Base-by-base conservation (phyloP, 2,113 vertebrate species). In the pig (Sus scrofa) region DNA sequence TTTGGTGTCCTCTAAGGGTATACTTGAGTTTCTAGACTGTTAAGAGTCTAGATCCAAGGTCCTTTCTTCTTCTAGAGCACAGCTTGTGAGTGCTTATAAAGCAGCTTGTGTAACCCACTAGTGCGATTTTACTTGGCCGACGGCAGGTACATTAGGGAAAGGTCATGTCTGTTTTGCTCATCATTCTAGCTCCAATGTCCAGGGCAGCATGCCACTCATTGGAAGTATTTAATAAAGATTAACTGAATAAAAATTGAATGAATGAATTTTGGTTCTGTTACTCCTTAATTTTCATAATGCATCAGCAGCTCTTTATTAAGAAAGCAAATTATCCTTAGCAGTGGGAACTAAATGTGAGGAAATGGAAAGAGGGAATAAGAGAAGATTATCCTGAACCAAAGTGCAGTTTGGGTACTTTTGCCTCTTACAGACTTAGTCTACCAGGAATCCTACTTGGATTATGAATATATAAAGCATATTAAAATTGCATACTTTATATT, bases 271-370 rank as follows among this genome's bases (percentile, higher is more conserved):
- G 71, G 7, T 79, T 86, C 27, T 96, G 52, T 10, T 13, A 37
- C 74, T 73, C 60, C 10, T 91, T 60, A 91, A 78, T 73, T 65
- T 78, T 60, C 6, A 7, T 34, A 78, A 34, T 74, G 27, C 37
- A 18, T 78, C 56, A 86, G 67, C 39, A 86, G 68, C 26, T 93
- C 56, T 91, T 95, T 81, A 94, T 60, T 82, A 91, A 93, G 82
- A 58, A 89, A 91, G 11, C 4, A 93, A 81, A 60, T 89, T 67
- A 88, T 37, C 14, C 12, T 84, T 89, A 91, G 68, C 32, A 83
- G 50, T 91, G n/a, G 30, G 18, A 56, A 84, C 19, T 26, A 56
- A 81, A 62, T 56, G 60, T 91, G 67, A 95, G n/a, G 37, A 91
- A 94, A 68, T 12, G 44, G 27, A 79, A 39, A 60, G 22, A 16